Evolutionary conservation across 2,888 invertebrate genomes (phyloP).

Genomic region (Brachynemurus nebulosus): DNA sequence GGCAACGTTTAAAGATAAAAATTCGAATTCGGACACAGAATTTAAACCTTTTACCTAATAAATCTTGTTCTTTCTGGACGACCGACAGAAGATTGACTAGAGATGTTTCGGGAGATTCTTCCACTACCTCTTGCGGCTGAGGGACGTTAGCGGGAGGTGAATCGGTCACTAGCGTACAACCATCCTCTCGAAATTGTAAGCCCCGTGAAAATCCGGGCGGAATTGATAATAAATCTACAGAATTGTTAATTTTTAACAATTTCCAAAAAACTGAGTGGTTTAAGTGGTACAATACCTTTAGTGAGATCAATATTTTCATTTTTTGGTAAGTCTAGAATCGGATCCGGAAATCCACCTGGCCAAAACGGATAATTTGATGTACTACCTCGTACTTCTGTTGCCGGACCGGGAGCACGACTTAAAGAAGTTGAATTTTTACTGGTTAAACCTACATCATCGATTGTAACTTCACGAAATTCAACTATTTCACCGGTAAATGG

Average conservation of each 20-base stretch:
- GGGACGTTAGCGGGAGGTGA: conserved; percentile 20
- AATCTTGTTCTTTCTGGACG: conserved; percentile 43
- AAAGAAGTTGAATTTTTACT: conserved; percentile 67
- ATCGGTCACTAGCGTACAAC: conserved; percentile 31
- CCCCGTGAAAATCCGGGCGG: conserved; percentile 56
- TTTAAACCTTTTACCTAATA: conserved; percentile 34
- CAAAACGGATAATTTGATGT: conserved; percentile 74
- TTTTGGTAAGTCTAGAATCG: conserved; percentile 35
- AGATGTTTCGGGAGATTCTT: conserved; percentile 17
- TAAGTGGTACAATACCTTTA: conserved; percentile 20
- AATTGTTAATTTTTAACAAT: background rate
- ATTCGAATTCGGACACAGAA: too few relatives aligned
- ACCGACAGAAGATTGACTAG: conserved; percentile 44
- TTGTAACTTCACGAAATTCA: conserved; percentile 46
- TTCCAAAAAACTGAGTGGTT: background rate
- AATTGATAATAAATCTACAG: conserved; percentile 39
- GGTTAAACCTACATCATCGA: conserved; percentile 45
- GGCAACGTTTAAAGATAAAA: too few relatives aligned
- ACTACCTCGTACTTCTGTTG: conserved; percentile 57
- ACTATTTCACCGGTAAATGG: conserved; percentile 60
- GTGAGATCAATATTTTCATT: conserved; percentile 31
- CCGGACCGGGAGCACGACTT: conserved; percentile 59
- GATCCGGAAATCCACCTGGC: conserved; percentile 63
- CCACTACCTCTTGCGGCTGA: conserved; percentile 25
- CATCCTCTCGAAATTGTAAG: conserved; percentile 41